Evolutionary conservation across 2,888 invertebrate species (phyloP).

Genomic region (Lithophane leautieri): DNA sequence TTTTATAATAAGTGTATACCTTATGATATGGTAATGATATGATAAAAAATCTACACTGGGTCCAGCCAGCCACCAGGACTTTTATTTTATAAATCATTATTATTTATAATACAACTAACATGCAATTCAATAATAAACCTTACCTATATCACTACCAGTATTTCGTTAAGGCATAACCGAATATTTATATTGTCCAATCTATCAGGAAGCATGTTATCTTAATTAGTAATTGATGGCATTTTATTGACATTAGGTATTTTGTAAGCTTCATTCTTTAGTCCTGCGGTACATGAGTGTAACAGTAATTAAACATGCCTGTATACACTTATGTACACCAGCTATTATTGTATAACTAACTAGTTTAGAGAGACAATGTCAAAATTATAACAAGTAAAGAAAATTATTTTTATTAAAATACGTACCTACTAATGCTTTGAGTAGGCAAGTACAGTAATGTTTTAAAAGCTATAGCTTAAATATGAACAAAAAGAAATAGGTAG

Average conservation of each 20-base stretch:
- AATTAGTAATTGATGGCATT: slow-evolving; percentile 86
- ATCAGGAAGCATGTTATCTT: slow-evolving; percentile 89
- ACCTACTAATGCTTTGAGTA: slow-evolving; percentile 46
- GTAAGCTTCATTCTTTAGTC: slow-evolving; percentile 65
- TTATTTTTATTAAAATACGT: slow-evolving; percentile 40
- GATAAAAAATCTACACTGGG: slow-evolving; percentile 89
- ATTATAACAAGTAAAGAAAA: slow-evolving; percentile 54
- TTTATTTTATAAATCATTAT: slow-evolving; percentile 73
- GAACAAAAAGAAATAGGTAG: slow-evolving; percentile 24
- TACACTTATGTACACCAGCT: slow-evolving; percentile 31
- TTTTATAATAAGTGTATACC: slow-evolving; percentile 75
- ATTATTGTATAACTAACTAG: slow-evolving; percentile 60
- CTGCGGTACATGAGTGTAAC: slow-evolving; percentile 21
- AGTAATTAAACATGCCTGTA: slow-evolving; percentile 13
- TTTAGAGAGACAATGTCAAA: slow-evolving; percentile 67
- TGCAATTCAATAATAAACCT: slow-evolving; percentile 83
- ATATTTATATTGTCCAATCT: slow-evolving; percentile 89
- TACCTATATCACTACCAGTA: slow-evolving; percentile 86
- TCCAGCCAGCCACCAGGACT: slow-evolving; percentile 82
- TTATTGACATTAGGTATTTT: slow-evolving; percentile 80
- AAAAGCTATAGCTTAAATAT: slow-evolving; percentile 57
- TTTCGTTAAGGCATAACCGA: slow-evolving; percentile 88
- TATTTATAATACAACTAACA: slow-evolving; percentile 80
- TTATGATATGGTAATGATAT: slow-evolving; percentile 90
- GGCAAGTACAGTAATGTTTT: slow-evolving; percentile 48